These are phyloP conservation scores for Prenolepis imparis DNA, from an alignment of 2,888 invertebrate species.

Conservation along the genomic window DNA sequence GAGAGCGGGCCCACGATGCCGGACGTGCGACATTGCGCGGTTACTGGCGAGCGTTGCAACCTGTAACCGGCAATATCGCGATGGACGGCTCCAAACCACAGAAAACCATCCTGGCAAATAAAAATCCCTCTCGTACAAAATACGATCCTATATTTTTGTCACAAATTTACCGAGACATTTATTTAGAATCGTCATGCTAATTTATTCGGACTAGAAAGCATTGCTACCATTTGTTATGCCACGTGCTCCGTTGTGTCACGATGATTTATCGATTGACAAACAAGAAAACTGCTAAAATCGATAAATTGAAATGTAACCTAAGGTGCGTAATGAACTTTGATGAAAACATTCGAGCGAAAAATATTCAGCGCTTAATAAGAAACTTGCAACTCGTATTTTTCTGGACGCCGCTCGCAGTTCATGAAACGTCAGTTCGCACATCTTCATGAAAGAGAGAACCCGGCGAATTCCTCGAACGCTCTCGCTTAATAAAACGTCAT, in stretches of 20 bases:
- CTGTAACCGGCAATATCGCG: conserved; percentile 22
- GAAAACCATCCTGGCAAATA: not conserved
- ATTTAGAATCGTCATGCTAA: conserved; percentile 29
- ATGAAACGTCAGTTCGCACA: conserved; percentile 45
- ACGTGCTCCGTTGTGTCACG: not conserved
- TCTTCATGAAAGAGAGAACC: conserved; percentile 36
- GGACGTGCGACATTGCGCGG: conserved; percentile 22
- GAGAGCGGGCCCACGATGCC: conserved; percentile 44
- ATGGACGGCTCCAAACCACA: conserved; percentile 22
- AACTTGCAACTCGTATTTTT: not conserved
- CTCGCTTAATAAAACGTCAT: conserved; percentile 45
- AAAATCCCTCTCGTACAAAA: conserved; percentile 27
- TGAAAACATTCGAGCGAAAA: not conserved
- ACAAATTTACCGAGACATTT: conserved; percentile 40
- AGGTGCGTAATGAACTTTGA: not conserved
- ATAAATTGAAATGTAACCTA: not conserved
- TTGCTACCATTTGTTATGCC: not conserved
- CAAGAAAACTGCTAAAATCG: not conserved
- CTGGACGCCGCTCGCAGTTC: not conserved
- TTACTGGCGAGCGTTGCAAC: not conserved
- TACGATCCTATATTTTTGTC: conserved; percentile 11
- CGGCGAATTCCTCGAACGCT: conserved; percentile 13
- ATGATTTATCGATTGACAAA: conserved; percentile 30
- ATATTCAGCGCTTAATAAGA: not conserved
- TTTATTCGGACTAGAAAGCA: conserved; percentile 18